Conservation (phyloP, 2,113 vertebrate genomes). For the Cyprinus carpio region DNA sequence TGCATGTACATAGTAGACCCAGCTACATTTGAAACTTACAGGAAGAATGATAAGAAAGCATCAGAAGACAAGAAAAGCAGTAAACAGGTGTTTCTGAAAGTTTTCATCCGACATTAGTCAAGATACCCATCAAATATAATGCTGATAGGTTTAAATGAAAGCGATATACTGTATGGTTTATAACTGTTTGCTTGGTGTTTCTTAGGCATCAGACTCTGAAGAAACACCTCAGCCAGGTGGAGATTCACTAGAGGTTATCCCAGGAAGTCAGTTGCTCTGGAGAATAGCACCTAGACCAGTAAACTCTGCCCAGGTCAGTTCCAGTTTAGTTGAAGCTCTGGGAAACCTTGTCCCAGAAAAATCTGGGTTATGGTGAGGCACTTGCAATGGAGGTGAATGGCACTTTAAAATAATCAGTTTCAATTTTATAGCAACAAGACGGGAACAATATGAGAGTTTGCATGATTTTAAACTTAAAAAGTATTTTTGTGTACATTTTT, state of each 20-base stretch:
- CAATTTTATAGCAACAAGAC: no score
- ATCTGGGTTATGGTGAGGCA: neutral
- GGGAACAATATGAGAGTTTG: no score
- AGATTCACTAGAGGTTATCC: slow-evolving; percentile 87
- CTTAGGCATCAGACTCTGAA: slow-evolving; percentile 76
- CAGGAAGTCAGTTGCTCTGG: slow-evolving; percentile 92
- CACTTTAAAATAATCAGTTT: no score
- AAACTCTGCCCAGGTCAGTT: slow-evolving; percentile 88
- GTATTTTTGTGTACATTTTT: no score
- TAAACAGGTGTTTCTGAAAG: slow-evolving; percentile 78
- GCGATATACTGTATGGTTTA: neutral
- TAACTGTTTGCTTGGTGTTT: neutral
- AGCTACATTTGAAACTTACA: slow-evolving; percentile 84
- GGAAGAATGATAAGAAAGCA: slow-evolving; percentile 88
- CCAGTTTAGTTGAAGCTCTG: neutral
- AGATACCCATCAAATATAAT: neutral
- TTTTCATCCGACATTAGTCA: neutral
- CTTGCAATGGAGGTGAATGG: no score
- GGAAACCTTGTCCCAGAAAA: neutral
- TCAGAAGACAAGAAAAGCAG: slow-evolving; percentile 85
- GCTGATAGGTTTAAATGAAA: neutral
- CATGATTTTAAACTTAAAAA: no score
- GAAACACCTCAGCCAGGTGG: slow-evolving; percentile 82
- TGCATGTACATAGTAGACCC: slow-evolving; percentile 88
- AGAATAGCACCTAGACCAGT: slow-evolving; percentile 88